phyloP scores from a whole-genome alignment of 2,888 invertebrate genomes.

The Drosophila rubida region DNA sequence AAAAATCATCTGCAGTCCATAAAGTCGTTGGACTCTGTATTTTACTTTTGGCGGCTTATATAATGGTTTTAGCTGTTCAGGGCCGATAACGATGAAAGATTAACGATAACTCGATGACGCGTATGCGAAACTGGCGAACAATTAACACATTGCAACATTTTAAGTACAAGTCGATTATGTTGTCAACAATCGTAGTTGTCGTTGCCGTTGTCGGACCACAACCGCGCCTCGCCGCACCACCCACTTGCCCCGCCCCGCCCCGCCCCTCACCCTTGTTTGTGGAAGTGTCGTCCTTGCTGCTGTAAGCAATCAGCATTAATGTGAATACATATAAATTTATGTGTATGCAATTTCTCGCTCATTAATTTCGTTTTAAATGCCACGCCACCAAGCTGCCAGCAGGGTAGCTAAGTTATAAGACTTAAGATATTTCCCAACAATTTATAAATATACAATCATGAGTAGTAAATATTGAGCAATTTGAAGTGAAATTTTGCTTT shows the following conservation, averaged over 20 bases:
- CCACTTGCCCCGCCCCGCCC: no score
- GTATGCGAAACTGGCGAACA: constrained; percentile 39
- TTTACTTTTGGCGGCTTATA: no score
- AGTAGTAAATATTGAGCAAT: no score
- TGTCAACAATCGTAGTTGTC: constrained; percentile 66
- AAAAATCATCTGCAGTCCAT: no score
- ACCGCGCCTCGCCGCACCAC: background rate
- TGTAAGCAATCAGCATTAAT: constrained; percentile 51
- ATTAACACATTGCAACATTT: constrained; percentile 67
- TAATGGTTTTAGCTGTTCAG: background rate
- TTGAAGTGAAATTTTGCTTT: no score
- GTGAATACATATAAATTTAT: constrained; percentile 48
- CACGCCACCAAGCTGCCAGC: background rate
- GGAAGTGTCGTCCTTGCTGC: background rate
- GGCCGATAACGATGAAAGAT: constrained; percentile 8
- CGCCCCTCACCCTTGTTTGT: background rate
- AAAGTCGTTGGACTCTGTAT: no score
- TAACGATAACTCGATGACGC: constrained; percentile 3
- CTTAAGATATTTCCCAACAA: background rate
- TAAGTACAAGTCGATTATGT: constrained; percentile 74
- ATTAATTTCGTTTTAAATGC: constrained; percentile 57
- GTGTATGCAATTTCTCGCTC: constrained; percentile 53
- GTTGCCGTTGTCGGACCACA: constrained; percentile 1
- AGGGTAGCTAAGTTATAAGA: background rate
- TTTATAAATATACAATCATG: no score